A percentile compares a stretch with the other conserved stretches of the same genome.
phyloP scores from a whole-genome alignment of 2,113 vertebrate genomes.

The Notarius quadriscutis region DNA sequence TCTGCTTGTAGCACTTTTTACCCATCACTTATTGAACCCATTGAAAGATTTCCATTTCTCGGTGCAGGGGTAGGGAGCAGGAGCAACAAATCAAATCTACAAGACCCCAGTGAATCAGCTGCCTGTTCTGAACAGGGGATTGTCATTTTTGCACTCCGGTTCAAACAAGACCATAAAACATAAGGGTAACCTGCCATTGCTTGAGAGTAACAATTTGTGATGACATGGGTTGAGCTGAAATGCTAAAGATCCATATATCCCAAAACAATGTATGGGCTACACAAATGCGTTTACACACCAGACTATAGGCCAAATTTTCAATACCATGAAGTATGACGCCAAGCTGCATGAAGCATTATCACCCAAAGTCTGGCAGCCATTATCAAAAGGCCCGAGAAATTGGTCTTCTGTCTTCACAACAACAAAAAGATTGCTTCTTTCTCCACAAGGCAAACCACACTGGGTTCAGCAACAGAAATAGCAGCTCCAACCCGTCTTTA shows the following conservation, averaged over 20 bases:
- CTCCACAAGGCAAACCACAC: constrained; percentile 39
- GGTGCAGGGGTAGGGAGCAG: constrained; percentile 22
- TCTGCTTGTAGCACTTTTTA: constrained; percentile 21
- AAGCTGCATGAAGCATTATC: constrained; percentile 47
- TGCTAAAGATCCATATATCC: too few relatives aligned
- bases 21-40: constrained; percentile 39
- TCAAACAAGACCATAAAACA: constrained; percentile 12
- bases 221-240: too few relatives aligned
- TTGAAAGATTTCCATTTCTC: constrained; percentile 57
- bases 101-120: constrained; percentile 47
- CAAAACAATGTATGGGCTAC: neutral
- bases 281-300: constrained; percentile 27
- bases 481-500: constrained; percentile 51
- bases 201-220: neutral
- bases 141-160: constrained; percentile 3
- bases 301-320: constrained; percentile 45
- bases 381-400: constrained; percentile 46
- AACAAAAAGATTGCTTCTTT: constrained; percentile 52
- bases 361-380: constrained; percentile 54
- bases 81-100: constrained; percentile 54
- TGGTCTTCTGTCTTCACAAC: constrained; percentile 52
- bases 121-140: constrained; percentile 49
- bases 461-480: constrained; percentile 47
- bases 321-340: constrained; percentile 29
- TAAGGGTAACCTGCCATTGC: neutral